Base-by-base conservation (phyloP, 2,888 invertebrate species). In the Tuta absoluta region DNA sequence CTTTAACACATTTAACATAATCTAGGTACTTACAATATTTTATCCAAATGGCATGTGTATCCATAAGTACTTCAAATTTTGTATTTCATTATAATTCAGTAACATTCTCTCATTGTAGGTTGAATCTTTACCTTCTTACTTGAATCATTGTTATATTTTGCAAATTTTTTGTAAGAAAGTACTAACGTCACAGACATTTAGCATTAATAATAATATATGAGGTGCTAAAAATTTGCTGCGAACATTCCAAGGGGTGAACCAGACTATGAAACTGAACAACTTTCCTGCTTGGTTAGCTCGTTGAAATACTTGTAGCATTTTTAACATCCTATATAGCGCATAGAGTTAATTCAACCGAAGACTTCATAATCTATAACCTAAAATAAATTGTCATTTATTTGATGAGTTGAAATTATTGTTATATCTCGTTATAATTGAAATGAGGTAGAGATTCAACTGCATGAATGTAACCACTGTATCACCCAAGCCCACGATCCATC, bases 401-500 rank as follows among this genome's bases (percentile, higher is more conserved):
- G 28, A 28, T 4, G 5, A 28, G 5, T 5, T 5, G 2, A n/a
- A 28, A 28, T 33, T 33, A 33, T 33, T 33, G 33, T 8, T 1
- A 33, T 45, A 5, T 17, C 45, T 5, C 45, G 3, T n/a, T 17
- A 45, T 45, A 17, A 28, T 28, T 24, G 14, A 28, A 23, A 17
- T 59, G 17, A 28, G 59, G 63, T 38, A 51, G 53, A 60, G 53
- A 60, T 33, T 64, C 37, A 41, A 17, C 53, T 62, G 65, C 65
- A 65, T 65, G 65, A 51, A 23, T 62, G 58, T 65, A 23, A 37
- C 61, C 61, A 61, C 53, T 23, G 58, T 65, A 45, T 63, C 59
- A 63, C 45, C 63, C 60, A 64, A n/a, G n/a, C 45, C 37, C 45
- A 45, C 51, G 28, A 41, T 62, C 65, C 65, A 65, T 65, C 63